Evolutionary conservation across 1,140 invertebrate genomes (phyloP), one percentile per base, ranked within the genome.

Genomic region (Papilio glaucus): DNA sequence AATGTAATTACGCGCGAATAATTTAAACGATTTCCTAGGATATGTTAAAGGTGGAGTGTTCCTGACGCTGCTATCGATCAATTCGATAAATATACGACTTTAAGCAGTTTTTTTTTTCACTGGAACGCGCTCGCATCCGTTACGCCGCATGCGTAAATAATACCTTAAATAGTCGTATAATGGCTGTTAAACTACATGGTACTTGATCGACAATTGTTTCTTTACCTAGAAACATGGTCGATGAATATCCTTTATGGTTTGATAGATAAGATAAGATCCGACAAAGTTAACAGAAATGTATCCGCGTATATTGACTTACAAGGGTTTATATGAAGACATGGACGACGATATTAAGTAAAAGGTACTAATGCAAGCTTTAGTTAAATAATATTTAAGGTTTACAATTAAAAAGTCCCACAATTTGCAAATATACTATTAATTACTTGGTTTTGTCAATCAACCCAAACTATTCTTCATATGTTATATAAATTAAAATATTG

Each of bases 1-100:
- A 33, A 41, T 63, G 39, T 63, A 63, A 63, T 63, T 63, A 63
- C 61, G 61, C n/a, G 33, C 15, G 61, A 63, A 37, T 38, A 38
- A 63, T 63, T 15, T 63, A 63, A 63, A 63, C 37, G 61, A 63
- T 63, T 63, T 63, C 61, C 61, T 63, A 63, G 61, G 61, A 63
- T 63, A 63, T 63, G 26, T 63, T 37, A 63, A 63, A 63, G 61
- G 61, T 63, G 61, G 33, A 63, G 6, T 37, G 61, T 63, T 63
- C 61, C 33, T 63, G 61, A 39, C 61, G 33, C 15, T n/a, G 62
- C 18, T 13, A 39, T 65, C 62, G 29, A 65, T 65, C 62, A 65
- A 65, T 24, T 24, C 33, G 62, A 65, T 65, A 65, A 65, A 39
- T 65, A 21, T 15, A 37, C 5, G 12, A 45, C 7, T 18, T 62